Conservation (phyloP, 35 echinoderm and acorn worm species). For the Anneissia japonica region DNA sequence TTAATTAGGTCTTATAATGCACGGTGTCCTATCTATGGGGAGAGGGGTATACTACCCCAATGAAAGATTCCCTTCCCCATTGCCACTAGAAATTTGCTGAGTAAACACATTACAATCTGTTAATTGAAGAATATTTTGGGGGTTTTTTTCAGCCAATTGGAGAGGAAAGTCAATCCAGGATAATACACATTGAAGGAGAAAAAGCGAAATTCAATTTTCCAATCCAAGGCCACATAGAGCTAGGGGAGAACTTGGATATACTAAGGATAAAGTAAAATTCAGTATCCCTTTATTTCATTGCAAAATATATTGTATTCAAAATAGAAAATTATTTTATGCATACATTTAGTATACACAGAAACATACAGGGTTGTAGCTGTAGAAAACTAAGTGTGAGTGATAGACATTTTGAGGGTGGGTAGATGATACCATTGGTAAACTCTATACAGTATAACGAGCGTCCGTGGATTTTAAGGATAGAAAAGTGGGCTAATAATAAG, state of each 20-base stretch:
- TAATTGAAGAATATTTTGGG: neutral
- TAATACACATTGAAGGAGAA: slow-evolving; percentile 48
- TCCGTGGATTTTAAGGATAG: too few relatives aligned
- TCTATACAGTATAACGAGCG: too few relatives aligned
- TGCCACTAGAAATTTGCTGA: neutral
- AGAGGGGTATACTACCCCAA: neutral
- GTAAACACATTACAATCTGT: too few relatives aligned
- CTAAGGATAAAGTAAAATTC: slow-evolving; percentile 71
- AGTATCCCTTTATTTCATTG: neutral
- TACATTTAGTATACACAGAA: too few relatives aligned
- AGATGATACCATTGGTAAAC: too few relatives aligned
- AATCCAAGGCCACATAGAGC: slow-evolving; percentile 60
- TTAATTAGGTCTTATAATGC: neutral
- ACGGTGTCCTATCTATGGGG: neutral
- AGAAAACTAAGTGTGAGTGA: too few relatives aligned
- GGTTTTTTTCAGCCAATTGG: slow-evolving; percentile 47
- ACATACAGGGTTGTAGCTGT: too few relatives aligned
- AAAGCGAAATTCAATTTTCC: slow-evolving; percentile 61
- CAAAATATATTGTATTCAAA: neutral
- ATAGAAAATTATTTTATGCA: too few relatives aligned
- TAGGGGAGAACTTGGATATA: slow-evolving; percentile 77
- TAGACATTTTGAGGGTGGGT: too few relatives aligned
- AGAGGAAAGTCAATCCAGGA: slow-evolving; percentile 42
- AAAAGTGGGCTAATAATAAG: too few relatives aligned
- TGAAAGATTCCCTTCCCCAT: neutral